Evolutionary conservation across 2,113 vertebrate genomes (phyloP).

Genomic region (Sula dactylatra): DNA sequence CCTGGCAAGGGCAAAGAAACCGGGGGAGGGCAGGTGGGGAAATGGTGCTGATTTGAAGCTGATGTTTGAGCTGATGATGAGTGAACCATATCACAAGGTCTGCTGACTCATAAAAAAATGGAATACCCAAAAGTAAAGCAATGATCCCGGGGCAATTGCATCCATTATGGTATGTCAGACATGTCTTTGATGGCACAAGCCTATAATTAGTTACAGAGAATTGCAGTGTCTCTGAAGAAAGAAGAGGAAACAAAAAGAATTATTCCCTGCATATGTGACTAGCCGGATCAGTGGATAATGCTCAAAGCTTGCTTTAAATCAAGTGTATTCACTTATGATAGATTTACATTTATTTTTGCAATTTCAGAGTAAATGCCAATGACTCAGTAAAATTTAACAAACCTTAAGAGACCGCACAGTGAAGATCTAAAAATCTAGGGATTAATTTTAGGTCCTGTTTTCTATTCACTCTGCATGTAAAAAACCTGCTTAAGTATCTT

Average conservation of each 20-base stretch:
- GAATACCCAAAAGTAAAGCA: constrained; percentile 20
- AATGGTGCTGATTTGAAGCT: neutral
- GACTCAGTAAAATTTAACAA: neutral
- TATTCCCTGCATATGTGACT: neutral
- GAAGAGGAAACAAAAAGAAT: neutral
- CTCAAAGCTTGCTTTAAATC: neutral
- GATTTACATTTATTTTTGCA: neutral
- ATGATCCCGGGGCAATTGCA: constrained; percentile 4
- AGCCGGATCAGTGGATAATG: neutral
- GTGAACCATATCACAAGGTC: constrained; percentile 10
- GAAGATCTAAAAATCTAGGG: neutral
- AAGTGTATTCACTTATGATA: neutral
- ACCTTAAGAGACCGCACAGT: neutral
- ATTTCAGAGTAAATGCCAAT: neutral
- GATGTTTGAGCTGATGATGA: neutral
- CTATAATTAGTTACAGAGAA: constrained; percentile 22
- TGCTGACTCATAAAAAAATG: constrained; percentile 29
- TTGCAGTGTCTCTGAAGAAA: neutral
- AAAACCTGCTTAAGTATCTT: neutral
- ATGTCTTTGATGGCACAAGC: neutral
- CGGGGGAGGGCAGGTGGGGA: neutral
- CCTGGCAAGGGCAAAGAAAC: neutral
- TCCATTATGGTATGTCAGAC: constrained; percentile 2
- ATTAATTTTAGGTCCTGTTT: neutral
- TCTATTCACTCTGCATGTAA: neutral